Conservation (phyloP, 2,888 invertebrate genomes). For the Furcula furcula region DNA sequence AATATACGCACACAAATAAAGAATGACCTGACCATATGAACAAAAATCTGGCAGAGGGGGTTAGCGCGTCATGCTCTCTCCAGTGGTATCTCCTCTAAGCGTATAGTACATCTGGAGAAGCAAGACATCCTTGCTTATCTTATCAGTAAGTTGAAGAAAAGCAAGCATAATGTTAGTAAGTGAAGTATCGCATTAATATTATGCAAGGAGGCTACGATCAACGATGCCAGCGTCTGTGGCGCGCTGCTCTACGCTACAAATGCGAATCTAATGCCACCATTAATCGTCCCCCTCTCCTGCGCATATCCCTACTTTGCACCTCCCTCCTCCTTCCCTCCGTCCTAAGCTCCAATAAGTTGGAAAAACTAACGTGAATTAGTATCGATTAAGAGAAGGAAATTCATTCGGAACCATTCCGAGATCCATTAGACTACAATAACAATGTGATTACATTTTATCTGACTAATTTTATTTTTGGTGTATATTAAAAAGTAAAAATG, state of each 20-base stretch:
- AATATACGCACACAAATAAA: too few species aligned
- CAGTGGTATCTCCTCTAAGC: too few species aligned
- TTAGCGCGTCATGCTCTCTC: too few species aligned
- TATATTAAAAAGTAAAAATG: too few species aligned
- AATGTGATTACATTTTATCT: conserved; percentile 11
- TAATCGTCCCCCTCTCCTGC: conserved; percentile 58
- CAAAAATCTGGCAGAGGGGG: too few species aligned
- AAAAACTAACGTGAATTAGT: conserved; percentile 63
- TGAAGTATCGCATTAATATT: conserved; percentile 34
- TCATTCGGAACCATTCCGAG: conserved; percentile 44
- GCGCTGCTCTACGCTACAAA: conserved; percentile 44
- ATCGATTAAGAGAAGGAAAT: conserved; percentile 65
- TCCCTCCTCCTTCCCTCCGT: conserved; percentile 26
- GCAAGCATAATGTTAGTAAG: conserved; percentile 21
- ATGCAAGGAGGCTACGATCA: conserved; percentile 32
- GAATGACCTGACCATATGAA: too few species aligned
- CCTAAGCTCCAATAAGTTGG: conserved; percentile 47
- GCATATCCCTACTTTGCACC: too few species aligned
- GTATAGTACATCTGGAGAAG: too few species aligned
- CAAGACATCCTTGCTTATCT: too few species aligned
- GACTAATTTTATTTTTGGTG: too few species aligned
- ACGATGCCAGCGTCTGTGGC: conserved; percentile 35
- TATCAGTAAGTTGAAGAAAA: background rate
- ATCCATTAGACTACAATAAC: conserved; percentile 33
- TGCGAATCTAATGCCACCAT: conserved; percentile 71